Evolutionary conservation across 2,113 vertebrate genomes (phyloP), one percentile per base, ranked within the genome.

Genomic region (Limnothrissa miodon): DNA sequence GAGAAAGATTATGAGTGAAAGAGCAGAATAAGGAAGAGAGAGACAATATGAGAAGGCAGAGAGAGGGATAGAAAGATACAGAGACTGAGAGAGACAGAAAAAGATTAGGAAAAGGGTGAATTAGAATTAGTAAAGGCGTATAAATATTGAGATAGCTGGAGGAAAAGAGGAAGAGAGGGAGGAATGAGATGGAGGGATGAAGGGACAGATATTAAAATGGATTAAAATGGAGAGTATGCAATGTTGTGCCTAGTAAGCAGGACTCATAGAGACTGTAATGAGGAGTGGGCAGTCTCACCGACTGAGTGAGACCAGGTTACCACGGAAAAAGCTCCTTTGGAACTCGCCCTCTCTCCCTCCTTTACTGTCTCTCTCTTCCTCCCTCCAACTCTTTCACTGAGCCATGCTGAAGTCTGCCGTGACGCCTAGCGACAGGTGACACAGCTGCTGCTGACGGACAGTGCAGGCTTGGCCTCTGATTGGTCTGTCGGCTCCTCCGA

Each of bases 361-460:
- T 19, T 56, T 21, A 5, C 59, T 66, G n/a, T 29, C 9, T 29
- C 59, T 29, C n/a, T 29, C 59, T 66, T 23, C 62, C 25, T 74
- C 29, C 25, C 66, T 74, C 29, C 66, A 36, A 36, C 66, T 74
- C 66, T 56, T 23, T 74, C 66, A 74, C 3, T 11, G 29, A 74
- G 66, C 66, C 66, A 3, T 2, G 6, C 53, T 82, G 39, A 79
- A 90, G 82, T 91, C 89, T 92, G 88, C 89, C 90, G 78, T 88
- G 85, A 90, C 53, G 89, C 91, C 89, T 89, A 90, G 92, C 90
- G 90, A 93, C 92, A 93, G 89, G 91, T 93, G 90, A 94, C 90
- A 92, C 81, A 88, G 44, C 83, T 78, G 82, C 51, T 74, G 87
- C 51, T 81, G 89, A 84, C 87, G 82, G 89, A 87, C 90, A 87